Evolutionary conservation across 2,888 invertebrate genomes (phyloP), one percentile per base, ranked within the genome.

Genomic region (Clistopyga incitator): DNA sequence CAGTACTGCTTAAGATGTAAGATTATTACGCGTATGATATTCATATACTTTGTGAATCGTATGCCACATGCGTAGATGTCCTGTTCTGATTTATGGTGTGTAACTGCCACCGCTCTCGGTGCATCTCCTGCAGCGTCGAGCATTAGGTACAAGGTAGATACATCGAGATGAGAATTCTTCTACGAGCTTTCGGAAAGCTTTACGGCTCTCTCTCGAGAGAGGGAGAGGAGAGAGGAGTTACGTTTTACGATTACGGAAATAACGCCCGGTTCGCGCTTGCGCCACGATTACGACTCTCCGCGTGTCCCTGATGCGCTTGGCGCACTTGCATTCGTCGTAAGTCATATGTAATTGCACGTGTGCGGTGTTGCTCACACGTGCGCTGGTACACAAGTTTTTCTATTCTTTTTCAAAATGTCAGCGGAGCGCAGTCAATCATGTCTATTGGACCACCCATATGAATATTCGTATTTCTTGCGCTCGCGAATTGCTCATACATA

Each of bases 181-280:
- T 45, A 18, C 20, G 67, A 45, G 74, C 45, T 74, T 79, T 74
- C 56, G 50, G 74, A 79, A 59, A 74, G 78, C 78, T 78, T 78
- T 78, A 78, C 78, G 64, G 54, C 78, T 45, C 25, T 54, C 78
- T 45, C 25, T 54, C 47, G 71, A 65, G 52, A 38, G 52, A 29
- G n/a, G 52, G 64, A 23, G 20, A 38, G 42, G 34, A 78, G 64
- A 23, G 20, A 38, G 42, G 34, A 78, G 64, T 88, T 86, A 86
- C 89, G 88, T 90, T 91, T 90, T 90, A 90, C 91, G 89, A 90
- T 90, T 91, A 90, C 89, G 90, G 90, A 91, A 89, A 90, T 90
- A 88, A 88, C 87, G 87, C 89, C 80, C 86, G 80, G 87, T 85
- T 86, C 82, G 76, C 87, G 81, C 42, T 38, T 65, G 68, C 82